Base-by-base conservation (phyloP, 2,113 vertebrate genomes). In the Halcyon senegalensis region DNA sequence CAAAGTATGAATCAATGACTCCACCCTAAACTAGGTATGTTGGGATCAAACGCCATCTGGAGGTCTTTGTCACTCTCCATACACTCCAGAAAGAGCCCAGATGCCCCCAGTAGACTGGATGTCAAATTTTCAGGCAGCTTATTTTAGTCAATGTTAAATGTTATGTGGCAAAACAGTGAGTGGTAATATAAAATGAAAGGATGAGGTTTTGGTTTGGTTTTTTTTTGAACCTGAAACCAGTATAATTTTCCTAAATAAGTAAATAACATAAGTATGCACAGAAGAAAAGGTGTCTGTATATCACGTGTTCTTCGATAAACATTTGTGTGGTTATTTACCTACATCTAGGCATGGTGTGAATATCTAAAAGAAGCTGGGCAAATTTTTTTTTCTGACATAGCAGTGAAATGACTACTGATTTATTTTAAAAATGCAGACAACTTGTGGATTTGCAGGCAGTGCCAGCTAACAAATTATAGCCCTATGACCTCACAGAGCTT, bases 1-100 rank as follows among this genome's bases (percentile, higher is more conserved):
- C 8, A 17, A 68, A 60, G 25, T 4, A 31, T 0, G 0, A 84
- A 50, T 9, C 48, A 19, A 3, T 8, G 4, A 20, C 14, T n/a
- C 16, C 33, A 23, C 41, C 4, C 11, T 51, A 27, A 27, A 48
- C 17, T 0, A 51, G 12, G 17, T 53, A 19, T 51, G 9, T 12
- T 73, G 59, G 53, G 39, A 69, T 77, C 55, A 79, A 69, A 76
- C 5, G 2, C 50, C 44, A 53, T 9, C 18, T 48, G 48, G 46
- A 87, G 43, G 16, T 35, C 39, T 79, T 25, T n/a, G 15, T 62
- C 44, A 7, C 8, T 46, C 48, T 83, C 63, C 39, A 21, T 59
- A 25, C 16, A 16, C 37, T 44, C 31, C 74, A 55, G n/a, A 9
- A 7, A 15, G 21, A 85, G 37, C 7, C 14, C 18, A n/a, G 33